phyloP scores from a whole-genome alignment of 2,113 vertebrate genomes.

The Ophthalmolycus amberensis region DNA sequence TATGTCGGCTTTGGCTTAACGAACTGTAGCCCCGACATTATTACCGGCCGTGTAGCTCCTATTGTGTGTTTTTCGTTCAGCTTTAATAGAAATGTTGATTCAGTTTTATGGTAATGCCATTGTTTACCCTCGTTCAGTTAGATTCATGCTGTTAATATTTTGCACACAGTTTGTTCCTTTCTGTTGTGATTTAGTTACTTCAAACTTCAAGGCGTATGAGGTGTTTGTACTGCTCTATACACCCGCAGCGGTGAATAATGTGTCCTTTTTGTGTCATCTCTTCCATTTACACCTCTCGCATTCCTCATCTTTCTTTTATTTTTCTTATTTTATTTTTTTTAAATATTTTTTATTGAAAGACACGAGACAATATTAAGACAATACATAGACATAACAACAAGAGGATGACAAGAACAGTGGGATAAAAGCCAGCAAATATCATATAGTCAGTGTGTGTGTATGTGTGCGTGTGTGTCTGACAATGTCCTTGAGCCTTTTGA shows the following conservation, averaged over 20 bases:
- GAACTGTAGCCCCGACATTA: constrained; percentile 21
- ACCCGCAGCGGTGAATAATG: constrained; percentile 17
- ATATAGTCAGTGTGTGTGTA: too few species aligned
- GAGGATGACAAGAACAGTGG: too few species aligned
- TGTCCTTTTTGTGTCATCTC: constrained; percentile 8
- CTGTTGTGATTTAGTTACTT: constrained; percentile 13
- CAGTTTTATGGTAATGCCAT: not conserved
- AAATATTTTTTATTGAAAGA: too few species aligned
- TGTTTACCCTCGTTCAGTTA: constrained; percentile 3
- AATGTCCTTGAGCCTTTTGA: too few species aligned
- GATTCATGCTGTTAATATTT: constrained; percentile 23
- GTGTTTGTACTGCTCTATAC: constrained; percentile 6
- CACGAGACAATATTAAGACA: too few species aligned
- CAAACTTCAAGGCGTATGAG: not conserved
- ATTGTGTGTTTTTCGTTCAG: not conserved
- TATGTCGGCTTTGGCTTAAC: constrained; percentile 30
- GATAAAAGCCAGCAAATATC: too few species aligned
- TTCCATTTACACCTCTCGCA: constrained; percentile 41
- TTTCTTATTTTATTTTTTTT: too few species aligned
- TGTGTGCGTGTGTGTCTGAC: too few species aligned
- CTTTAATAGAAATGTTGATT: constrained; percentile 26
- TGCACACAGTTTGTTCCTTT: constrained; percentile 10
- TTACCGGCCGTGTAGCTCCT: constrained; percentile 17
- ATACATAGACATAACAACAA: too few species aligned
- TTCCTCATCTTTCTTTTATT: constrained; percentile 42